Base-by-base conservation (phyloP, 35 echinoderm and acorn worm species). In the Nesometra sesokonis region DNA sequence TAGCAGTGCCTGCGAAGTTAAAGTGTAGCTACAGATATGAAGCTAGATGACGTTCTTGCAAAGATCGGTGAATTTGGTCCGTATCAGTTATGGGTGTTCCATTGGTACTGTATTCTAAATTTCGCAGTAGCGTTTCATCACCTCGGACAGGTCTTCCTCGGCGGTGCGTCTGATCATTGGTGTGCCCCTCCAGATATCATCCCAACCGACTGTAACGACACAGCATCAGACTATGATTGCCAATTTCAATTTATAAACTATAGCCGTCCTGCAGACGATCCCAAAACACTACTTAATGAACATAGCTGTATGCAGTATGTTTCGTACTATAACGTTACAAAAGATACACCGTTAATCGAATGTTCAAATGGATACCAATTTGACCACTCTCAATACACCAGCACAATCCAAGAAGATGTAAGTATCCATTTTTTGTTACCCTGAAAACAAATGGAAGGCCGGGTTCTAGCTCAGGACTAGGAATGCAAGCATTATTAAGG, bases 21-120 rank as follows among this genome's bases (percentile, higher is more conserved):
- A n/a, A n/a, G n/a, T n/a, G n/a, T n/a, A n/a, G n/a, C n/a, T n/a
- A n/a, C 84, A 30, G 77, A 30, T 19, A 87, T 87, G 77, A 87
- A 87, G 77, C 79, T 87, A 11, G 86, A 87, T 47, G 86, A 87
- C 29, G 79, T 87, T 17, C 11, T 87, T 29, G 30, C 79, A 5
- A 37, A 11, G 36, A 37, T 87, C 29, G 86, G 86, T 17, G 86
- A 80, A 27, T 87, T 87, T 80, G 86, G 86, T 11, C 76, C 30
- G 0, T 87, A 87, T 46, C 86, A 87, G 77, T 23, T 34, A 32
- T 34, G 77, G 67, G 79, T 39, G 34, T 87, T 39, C 77, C 77
- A 87, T 35, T 38, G 77, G n/a, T 39, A 30, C 37, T 87, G 86
- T 80, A 77, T 87, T 2, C 79, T 87, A 9, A 39, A 29, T 0